phyloP scores from a whole-genome alignment of 2,888 invertebrate species.

The Folsomia manolachei region DNA sequence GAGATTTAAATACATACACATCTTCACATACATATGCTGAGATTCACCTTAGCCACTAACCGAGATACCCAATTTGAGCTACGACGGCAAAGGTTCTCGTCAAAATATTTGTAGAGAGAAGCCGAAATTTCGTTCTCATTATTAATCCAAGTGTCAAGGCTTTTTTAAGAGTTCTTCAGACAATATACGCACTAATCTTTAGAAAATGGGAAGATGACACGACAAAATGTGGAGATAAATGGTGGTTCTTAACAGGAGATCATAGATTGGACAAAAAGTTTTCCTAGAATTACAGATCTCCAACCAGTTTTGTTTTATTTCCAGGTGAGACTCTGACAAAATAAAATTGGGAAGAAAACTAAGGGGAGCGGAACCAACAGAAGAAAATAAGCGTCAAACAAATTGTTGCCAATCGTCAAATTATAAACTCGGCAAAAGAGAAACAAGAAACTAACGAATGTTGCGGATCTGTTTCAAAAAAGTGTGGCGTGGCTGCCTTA shows the following conservation, averaged over 20 bases:
- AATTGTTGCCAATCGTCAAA: background rate
- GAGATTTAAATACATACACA: background rate
- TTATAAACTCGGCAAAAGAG: background rate
- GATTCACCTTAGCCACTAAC: background rate
- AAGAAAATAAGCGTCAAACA: background rate
- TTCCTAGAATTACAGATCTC: slow-evolving; percentile 10
- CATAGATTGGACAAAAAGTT: slow-evolving; percentile 1
- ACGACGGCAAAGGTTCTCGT: no score
- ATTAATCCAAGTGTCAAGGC: background rate
- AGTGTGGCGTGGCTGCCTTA: background rate
- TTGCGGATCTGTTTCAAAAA: background rate
- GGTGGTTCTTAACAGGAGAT: background rate
- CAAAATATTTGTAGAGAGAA: background rate
- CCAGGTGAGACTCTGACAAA: slow-evolving; percentile 11
- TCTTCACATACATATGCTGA: background rate
- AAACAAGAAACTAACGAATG: no score
- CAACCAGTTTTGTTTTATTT: slow-evolving; percentile 18
- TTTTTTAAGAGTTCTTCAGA: background rate
- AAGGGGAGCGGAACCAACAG: background rate
- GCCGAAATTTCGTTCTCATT: background rate
- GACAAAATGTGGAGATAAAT: background rate
- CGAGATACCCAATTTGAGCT: background rate
- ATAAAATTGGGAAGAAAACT: background rate
- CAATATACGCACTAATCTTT: background rate
- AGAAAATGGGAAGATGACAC: slow-evolving; percentile 13